These are phyloP conservation scores for Acrocephalus scirpaceus DNA, from an alignment of 2,797 vertebrate species.

Conservation along the genomic window DNA sequence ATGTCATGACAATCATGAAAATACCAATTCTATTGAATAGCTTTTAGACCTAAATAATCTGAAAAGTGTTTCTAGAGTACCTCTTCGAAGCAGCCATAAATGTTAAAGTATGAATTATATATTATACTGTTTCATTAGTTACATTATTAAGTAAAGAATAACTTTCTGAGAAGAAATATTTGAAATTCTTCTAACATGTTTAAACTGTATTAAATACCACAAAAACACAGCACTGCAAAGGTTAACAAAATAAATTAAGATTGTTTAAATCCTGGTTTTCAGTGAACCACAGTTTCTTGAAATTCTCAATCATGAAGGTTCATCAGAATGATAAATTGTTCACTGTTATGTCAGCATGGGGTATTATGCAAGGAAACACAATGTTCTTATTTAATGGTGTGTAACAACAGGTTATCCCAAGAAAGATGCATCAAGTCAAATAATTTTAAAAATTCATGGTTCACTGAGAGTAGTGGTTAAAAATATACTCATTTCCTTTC, in stretches of 20 bases:
- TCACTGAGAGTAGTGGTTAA: not conserved
- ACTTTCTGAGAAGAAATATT: not conserved
- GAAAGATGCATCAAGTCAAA: not conserved
- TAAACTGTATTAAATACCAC: not conserved
- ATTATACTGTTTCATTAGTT: not conserved
- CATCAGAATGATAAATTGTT: constrained; percentile 11
- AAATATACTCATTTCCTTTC: not conserved
- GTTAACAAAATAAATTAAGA: not conserved
- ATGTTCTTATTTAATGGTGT: constrained; percentile 12
- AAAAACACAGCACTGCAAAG: not conserved
- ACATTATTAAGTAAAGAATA: not conserved
- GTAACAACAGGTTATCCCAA: constrained; percentile 4
- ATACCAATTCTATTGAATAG: not conserved
- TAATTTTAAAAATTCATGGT: constrained; percentile 1
- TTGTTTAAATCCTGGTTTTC: not conserved
- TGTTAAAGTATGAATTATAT: not conserved
- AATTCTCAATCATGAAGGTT: not conserved
- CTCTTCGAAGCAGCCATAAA: rapidly evolving
- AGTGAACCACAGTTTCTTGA: not conserved
- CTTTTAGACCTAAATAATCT: not conserved
- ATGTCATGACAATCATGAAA: not conserved
- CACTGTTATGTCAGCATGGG: not conserved
- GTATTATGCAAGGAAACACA: not conserved
- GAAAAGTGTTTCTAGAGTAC: not conserved
- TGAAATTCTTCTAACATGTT: not conserved